phyloP scores from a whole-genome alignment of 2,113 vertebrate species.

The Spea bombifrons region DNA sequence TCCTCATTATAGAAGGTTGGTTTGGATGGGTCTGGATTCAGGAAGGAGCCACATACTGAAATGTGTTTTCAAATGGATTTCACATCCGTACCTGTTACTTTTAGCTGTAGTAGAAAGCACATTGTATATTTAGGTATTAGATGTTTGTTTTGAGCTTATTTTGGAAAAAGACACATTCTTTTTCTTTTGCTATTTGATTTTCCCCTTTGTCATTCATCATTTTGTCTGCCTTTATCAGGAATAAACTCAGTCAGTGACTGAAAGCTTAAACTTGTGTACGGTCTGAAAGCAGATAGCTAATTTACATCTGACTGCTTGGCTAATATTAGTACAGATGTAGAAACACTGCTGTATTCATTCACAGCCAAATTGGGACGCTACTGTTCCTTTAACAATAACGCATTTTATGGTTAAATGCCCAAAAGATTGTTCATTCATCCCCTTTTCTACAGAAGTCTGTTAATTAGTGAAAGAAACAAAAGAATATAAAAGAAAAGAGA shows the following conservation, averaged over 20 bases:
- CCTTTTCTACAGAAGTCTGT: slow-evolving; percentile 36
- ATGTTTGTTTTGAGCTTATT: too few species aligned
- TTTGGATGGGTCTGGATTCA: too few species aligned
- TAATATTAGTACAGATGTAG: slow-evolving; percentile 37
- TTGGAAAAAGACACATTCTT: too few species aligned
- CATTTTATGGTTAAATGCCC: slow-evolving; percentile 44
- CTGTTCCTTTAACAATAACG: slow-evolving; percentile 40
- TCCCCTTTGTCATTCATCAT: too few species aligned
- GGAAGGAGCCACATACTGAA: too few species aligned
- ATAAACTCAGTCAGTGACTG: neutral
- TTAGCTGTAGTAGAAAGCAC: too few species aligned
- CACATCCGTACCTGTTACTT: too few species aligned
- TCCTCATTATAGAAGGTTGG: too few species aligned
- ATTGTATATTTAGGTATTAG: too few species aligned
- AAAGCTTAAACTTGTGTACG: slow-evolving; percentile 28
- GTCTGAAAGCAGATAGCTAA: slow-evolving; percentile 27
- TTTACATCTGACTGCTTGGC: slow-evolving; percentile 26
- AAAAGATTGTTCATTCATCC: slow-evolving; percentile 44
- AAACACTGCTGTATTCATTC: slow-evolving; percentile 40
- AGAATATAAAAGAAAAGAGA: slow-evolving; percentile 34
- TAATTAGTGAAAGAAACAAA: slow-evolving; percentile 44
- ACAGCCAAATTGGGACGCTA: slow-evolving; percentile 29
- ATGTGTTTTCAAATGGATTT: neutral
- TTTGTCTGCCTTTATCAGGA: too few species aligned
- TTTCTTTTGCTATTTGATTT: too few species aligned